Evolutionary conservation across 1,140 invertebrate species (phyloP), one percentile per base, ranked within the genome.

Genomic region (Coboldia fuscipes): DNA sequence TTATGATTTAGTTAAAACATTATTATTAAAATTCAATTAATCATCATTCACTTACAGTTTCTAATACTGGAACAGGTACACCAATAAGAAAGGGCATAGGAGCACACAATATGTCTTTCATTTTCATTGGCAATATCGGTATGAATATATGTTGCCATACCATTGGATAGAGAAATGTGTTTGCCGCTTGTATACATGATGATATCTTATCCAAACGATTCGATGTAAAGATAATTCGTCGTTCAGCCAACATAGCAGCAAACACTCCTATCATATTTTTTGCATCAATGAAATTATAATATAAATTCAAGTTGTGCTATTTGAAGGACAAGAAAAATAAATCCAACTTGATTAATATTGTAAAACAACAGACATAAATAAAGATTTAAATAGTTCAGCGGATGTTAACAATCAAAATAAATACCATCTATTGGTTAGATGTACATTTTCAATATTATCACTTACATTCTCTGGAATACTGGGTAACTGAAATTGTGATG

Each of bases 91-190:
- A 96, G 36, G 89, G 89, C 85, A 93, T 93, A 1, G 86, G 88
- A 7, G 88, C 86, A 41, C 77, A 61, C 39, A 94, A 62, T 61
- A 93, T 93, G 58, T 94, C 89, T 37, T 83, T 72, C 23, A 96
- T 65, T 43, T 75, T 70, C 44, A 72, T 63, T 13, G 90, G 89
- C 39, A 97, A 54, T 40, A 93, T 76, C 19, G 92, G 89, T 54
- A 97, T 96, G 50, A 85, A 96, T 47, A 97, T 86, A 48, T 96
- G 88, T 55, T 97, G 90, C 90, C 92, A 97, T 42, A 79, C 76
- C 86, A 97, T 93, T 4, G 92, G 92, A 60, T 93, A 96, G 19
- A 97, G 70, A 20, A 94, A 69, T 37, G 82, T 72, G 51, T 90
- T 90, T 6, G 85, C 82, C 4, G 89, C 86, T 57, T 94, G 86